Evolutionary conservation across 2,113 vertebrate genomes (phyloP), one percentile per base, ranked within the genome.

Genomic region (Psittacara wagleri): DNA sequence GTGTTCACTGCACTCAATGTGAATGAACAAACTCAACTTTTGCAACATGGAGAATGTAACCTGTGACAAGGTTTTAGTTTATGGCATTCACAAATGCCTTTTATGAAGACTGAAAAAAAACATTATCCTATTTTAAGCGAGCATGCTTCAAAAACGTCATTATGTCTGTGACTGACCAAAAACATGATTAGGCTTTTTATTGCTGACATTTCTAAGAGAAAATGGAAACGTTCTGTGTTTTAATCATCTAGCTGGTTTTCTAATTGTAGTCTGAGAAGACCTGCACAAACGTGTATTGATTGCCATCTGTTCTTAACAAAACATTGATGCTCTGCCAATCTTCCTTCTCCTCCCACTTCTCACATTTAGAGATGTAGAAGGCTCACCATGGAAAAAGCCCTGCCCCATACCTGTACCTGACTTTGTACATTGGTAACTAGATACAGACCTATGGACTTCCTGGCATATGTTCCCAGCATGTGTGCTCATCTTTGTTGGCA

Each of bases 161-260:
- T 86, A 64, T 46, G 27, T 10, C n/a, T 67, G 25, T 51, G 5
- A 91, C 51, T 91, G 48, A 72, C 19, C 5, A 41, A 75, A 78
- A 13, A 78, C 17, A 61, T 52, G 51, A 81, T 78, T 86, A 86
- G 39, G 86, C 37, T n/a, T 86, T 86, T 81, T 88, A 84, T 57
- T 94, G 62, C 12, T 61, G 48, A 57, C 22, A 61, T 87, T 92
- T 94, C 57, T 68, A 68, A 82, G 39, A 75, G 28, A 94, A 92
- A 95, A 25, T 27, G 10, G 25, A 86, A 92, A 74, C 51, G 2
- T 49, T 88, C 31, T 37, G 1, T 70, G 23, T 63, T 28, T 57
- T 37, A 91, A 55, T 3, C 17, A 31, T 29, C 54, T 59, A 86
- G 29, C 18, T 57, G 17, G 7, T 52, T 92, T 55, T 93, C 20